A percentile compares a stretch with the other conserved stretches of the same genome.
These are phyloP conservation scores for Amblyraja radiata DNA, from an alignment of 2,797 vertebrate species.

Conservation along the genomic window DNA sequence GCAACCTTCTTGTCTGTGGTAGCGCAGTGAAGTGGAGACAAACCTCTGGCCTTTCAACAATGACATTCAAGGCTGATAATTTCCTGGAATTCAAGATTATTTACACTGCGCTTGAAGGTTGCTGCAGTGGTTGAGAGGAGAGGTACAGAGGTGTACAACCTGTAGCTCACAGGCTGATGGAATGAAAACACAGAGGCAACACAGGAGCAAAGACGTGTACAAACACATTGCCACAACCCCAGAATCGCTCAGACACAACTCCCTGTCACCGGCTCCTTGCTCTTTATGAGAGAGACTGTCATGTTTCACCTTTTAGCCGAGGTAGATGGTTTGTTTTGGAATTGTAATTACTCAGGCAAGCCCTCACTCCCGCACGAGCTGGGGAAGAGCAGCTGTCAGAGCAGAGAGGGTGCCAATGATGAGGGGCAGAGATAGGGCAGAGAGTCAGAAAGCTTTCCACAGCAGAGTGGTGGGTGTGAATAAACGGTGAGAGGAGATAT, in stretches of 20 bases:
- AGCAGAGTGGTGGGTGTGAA: no score
- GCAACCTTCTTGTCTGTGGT: no score
- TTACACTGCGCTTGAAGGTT: neutral
- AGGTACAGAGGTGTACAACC: neutral
- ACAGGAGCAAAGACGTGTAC: neutral
- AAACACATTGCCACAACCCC: neutral
- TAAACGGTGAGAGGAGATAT: no score
- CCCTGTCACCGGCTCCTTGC: neutral
- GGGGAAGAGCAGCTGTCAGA: neutral
- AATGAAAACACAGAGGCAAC: conserved; percentile 13
- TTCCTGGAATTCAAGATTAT: neutral
- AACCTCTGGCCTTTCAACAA: neutral
- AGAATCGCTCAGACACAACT: neutral
- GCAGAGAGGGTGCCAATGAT: neutral
- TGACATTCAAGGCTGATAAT: neutral
- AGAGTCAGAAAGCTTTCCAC: no score
- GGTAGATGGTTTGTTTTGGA: neutral
- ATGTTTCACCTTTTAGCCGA: neutral
- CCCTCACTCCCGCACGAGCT: neutral
- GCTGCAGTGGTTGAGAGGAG: neutral
- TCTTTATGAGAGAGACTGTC: neutral
- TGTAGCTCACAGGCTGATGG: neutral
- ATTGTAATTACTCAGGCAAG: neutral
- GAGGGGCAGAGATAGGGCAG: neutral
- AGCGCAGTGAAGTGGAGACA: neutral